Evolutionary conservation across 2,797 vertebrate genomes (phyloP).

Genomic region (Sebastes minor): DNA sequence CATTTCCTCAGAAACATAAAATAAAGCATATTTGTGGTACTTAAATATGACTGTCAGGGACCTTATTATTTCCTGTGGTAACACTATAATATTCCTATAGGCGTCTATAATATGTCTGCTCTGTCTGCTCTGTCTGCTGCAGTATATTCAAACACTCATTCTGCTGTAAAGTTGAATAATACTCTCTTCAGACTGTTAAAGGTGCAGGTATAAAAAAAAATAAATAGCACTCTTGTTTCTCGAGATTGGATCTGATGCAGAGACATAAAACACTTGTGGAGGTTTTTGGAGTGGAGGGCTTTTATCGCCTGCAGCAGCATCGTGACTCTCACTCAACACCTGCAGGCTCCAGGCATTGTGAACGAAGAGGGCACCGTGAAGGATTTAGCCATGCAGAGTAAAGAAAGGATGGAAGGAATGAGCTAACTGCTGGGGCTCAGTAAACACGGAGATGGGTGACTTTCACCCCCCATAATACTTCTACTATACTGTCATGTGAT

Average conservation of each 20-base stretch:
- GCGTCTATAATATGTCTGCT: conserved; percentile 34
- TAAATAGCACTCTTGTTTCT: background rate
- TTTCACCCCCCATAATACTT: conserved; percentile 21
- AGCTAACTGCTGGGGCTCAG: conserved; percentile 68
- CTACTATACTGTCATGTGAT: conserved; percentile 61
- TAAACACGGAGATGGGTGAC: conserved; percentile 65
- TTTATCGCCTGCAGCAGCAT: conserved; percentile 54
- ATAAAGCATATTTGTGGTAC: conserved; percentile 1
- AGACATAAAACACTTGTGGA: conserved; percentile 36
- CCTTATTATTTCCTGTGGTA: conserved; percentile 43
- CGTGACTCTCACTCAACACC: conserved; percentile 76
- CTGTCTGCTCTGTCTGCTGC: conserved; percentile 20
- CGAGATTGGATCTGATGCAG: conserved; percentile 19
- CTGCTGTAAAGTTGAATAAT: background rate
- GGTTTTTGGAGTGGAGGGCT: conserved; percentile 21
- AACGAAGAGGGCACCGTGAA: conserved; percentile 75
- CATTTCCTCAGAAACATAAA: conserved; percentile 14
- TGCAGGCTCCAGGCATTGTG: conserved; percentile 65
- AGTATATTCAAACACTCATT: background rate
- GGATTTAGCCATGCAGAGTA: conserved; percentile 53
- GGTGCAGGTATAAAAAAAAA: background rate
- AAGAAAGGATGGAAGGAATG: conserved; percentile 65
- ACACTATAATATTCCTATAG: conserved; percentile 48
- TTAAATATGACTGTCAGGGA: background rate
- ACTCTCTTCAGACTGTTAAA: background rate